phyloP scores from a whole-genome alignment of 2,888 invertebrate genomes.

The Leptinotarsa rubiginosa region DNA sequence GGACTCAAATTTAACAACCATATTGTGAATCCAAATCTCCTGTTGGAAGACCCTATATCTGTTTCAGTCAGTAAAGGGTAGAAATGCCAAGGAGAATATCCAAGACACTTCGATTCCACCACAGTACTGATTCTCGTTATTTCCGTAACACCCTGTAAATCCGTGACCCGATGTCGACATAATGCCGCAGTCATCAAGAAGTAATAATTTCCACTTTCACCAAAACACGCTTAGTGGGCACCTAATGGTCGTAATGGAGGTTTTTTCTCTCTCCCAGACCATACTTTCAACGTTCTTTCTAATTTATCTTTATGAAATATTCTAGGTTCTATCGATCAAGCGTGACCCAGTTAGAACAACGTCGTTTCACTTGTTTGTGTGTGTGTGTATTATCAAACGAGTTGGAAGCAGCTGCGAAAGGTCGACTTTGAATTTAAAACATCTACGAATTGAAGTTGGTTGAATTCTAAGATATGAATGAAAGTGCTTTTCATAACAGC shows the following conservation, averaged over 20 bases:
- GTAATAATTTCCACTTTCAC: constrained; percentile 29
- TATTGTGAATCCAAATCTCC: no score
- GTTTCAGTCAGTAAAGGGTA: no score
- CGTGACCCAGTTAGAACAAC: constrained; percentile 38
- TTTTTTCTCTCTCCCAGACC: constrained; percentile 6
- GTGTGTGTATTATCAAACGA: constrained; percentile 8
- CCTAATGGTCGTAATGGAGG: constrained; percentile 15
- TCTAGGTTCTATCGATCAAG: constrained; percentile 41
- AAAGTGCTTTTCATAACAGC: no score
- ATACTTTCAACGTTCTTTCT: constrained; percentile 21
- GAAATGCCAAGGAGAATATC: no score
- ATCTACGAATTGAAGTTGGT: background rate
- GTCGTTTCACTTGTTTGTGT: constrained; percentile 26
- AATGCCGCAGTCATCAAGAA: background rate
- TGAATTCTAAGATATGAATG: no score
- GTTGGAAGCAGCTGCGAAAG: background rate
- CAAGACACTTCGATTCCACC: no score
- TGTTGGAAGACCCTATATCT: no score
- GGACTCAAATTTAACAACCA: no score
- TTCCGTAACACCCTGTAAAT: background rate
- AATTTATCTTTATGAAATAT: constrained; percentile 44
- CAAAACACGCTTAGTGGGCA: constrained; percentile 19
- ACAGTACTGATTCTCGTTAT: background rate
- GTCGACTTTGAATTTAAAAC: constrained; percentile 3
- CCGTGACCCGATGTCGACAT: background rate